Conservation (phyloP, 2,113 vertebrate genomes). For the Dasyurus viverrinus region DNA sequence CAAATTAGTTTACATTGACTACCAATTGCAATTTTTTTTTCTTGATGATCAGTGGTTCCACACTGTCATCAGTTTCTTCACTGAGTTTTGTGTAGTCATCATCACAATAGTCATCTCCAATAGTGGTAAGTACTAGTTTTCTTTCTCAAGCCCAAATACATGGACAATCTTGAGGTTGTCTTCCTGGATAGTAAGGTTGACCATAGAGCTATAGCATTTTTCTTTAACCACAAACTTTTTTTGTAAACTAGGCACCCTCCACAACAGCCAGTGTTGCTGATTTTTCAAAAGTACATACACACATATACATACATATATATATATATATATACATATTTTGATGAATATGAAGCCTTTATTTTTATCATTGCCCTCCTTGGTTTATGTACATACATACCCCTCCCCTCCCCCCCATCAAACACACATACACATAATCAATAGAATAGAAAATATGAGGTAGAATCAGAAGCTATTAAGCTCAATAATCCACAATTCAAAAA, state of each 20-base stretch:
- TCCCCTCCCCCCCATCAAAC: no score
- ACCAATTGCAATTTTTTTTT: conserved; percentile 85
- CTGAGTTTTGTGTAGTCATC: conserved; percentile 92
- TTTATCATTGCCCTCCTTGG: no score
- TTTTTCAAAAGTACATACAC: no score
- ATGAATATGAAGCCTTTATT: no score
- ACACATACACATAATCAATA: background rate
- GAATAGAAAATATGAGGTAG: background rate
- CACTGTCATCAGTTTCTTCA: conserved; percentile 92
- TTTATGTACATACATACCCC: no score
- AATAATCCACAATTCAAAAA: background rate
- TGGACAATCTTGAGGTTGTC: conserved; percentile 93
- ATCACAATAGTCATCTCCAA: conserved; percentile 91
- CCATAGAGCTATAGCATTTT: conserved; percentile 85
- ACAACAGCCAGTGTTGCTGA: conserved; percentile 85
- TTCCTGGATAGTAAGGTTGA: conserved; percentile 91
- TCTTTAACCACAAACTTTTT: conserved; percentile 84
- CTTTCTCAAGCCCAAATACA: conserved; percentile 91
- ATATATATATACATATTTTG: no score
- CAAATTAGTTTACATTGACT: conserved; percentile 55
- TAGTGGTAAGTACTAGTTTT: conserved; percentile 93
- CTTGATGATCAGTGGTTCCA: conserved; percentile 93
- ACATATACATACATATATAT: no score
- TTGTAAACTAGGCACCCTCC: conserved; percentile 88
- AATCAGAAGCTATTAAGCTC: background rate